These are phyloP conservation scores for Melanargia galathea DNA, from an alignment of 2,888 invertebrate species.

Conservation along the genomic window DNA sequence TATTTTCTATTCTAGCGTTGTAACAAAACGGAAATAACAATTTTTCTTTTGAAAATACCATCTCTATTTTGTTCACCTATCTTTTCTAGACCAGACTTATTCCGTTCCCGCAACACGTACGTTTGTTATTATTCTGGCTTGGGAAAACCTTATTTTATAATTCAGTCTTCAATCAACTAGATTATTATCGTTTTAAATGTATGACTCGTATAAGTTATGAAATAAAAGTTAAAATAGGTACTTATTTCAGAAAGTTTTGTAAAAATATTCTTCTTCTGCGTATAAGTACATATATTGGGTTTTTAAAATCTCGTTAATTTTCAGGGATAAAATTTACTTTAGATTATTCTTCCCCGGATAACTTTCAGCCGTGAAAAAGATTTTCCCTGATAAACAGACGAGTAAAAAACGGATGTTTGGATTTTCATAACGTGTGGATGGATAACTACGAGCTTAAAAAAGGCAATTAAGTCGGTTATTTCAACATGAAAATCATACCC, in stretches of 20 bases:
- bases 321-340: no score
- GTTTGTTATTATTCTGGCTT: constrained; percentile 18
- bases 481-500: no score
- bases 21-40: constrained; percentile 19
- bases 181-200: constrained; percentile 6
- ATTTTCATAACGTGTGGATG: no score
- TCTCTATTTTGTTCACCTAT: constrained; percentile 17
- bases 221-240: not conserved
- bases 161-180: constrained; percentile 15
- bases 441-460: no score
- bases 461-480: no score
- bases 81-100: constrained; percentile 12
- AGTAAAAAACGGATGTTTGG: no score
- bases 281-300: no score
- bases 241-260: not conserved
- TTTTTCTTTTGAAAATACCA: constrained; percentile 15
- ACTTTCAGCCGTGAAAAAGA: no score
- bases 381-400: no score
- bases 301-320: no score
- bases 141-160: constrained; percentile 16
- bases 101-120: constrained; percentile 11
- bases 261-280: not conserved
- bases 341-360: no score
- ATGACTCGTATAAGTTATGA: not conserved
- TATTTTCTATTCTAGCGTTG: constrained; percentile 15